A percentile compares a stretch with the other conserved stretches of the same genome.
These are phyloP conservation scores for Pitangus sulphuratus DNA, from an alignment of 2,797 vertebrate genomes.

Conservation along the genomic window DNA sequence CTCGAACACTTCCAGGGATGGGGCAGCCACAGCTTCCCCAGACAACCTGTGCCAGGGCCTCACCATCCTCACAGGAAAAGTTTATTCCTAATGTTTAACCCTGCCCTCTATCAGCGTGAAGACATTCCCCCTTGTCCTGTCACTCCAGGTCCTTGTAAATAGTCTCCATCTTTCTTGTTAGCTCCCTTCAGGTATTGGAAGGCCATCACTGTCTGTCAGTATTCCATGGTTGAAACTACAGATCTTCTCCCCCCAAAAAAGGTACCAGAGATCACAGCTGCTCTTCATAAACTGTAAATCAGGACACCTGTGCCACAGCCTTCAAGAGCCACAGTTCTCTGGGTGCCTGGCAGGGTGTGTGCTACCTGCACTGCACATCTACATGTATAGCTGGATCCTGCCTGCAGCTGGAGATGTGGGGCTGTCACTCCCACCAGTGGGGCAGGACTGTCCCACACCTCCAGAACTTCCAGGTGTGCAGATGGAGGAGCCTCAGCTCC, in stretches of 20 bases:
- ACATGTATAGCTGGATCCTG: neutral
- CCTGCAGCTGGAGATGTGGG: neutral
- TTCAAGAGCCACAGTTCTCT: neutral
- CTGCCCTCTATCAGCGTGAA: neutral
- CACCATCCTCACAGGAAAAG: neutral
- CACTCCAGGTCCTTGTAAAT: neutral
- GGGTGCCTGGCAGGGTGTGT: neutral
- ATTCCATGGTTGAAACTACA: neutral
- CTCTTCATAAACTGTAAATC: neutral
- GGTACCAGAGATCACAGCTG: neutral
- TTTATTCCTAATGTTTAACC: neutral
- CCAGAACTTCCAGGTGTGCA: rapidly evolving
- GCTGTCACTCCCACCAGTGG: neutral
- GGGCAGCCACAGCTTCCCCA: neutral
- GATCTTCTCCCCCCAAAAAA: neutral
- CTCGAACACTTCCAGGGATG: neutral
- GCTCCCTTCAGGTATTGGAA: neutral
- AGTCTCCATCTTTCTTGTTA: neutral
- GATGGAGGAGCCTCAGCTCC: neutral
- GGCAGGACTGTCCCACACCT: neutral
- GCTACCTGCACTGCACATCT: neutral
- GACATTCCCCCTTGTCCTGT: neutral
- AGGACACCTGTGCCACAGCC: neutral
- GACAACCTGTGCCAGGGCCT: neutral
- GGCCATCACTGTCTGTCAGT: neutral